These are phyloP conservation scores for Boleophthalmus pectinirostris DNA, from an alignment of 2,113 vertebrate species.

Conservation along the genomic window DNA sequence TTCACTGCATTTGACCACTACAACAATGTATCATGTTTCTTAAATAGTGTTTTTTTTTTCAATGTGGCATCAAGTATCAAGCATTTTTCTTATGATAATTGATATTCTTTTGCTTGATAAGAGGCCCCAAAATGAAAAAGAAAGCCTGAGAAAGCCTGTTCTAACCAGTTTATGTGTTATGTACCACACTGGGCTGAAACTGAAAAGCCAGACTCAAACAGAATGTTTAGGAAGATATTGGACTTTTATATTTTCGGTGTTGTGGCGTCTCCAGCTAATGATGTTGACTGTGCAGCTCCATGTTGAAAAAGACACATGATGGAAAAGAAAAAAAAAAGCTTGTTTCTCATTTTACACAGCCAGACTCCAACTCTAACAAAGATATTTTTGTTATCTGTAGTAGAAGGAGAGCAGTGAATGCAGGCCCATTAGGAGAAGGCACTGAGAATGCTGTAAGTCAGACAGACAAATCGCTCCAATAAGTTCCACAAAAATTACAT, in stretches of 20 bases:
- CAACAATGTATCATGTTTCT: no score
- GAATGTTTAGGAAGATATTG: background rate
- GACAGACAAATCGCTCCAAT: background rate
- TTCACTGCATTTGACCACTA: no score
- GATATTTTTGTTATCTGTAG: conserved; percentile 7
- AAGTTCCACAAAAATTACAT: background rate
- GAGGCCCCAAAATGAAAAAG: background rate
- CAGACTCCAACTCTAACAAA: background rate
- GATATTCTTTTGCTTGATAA: background rate
- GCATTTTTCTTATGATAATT: background rate
- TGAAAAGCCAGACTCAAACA: background rate
- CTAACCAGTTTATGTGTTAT: no score
- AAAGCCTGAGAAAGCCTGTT: background rate
- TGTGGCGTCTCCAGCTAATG: background rate
- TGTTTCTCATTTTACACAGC: conserved; percentile 3
- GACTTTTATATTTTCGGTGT: background rate
- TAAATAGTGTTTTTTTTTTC: no score
- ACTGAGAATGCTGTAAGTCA: background rate
- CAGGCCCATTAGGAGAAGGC: background rate
- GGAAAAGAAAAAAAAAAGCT: conserved; percentile 25
- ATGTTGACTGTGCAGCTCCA: background rate
- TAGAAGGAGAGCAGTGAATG: background rate
- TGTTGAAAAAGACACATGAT: background rate
- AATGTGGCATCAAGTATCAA: background rate
- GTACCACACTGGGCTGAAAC: background rate